phyloP scores from a whole-genome alignment of 1,140 invertebrate genomes.

The Cydia amplana region DNA sequence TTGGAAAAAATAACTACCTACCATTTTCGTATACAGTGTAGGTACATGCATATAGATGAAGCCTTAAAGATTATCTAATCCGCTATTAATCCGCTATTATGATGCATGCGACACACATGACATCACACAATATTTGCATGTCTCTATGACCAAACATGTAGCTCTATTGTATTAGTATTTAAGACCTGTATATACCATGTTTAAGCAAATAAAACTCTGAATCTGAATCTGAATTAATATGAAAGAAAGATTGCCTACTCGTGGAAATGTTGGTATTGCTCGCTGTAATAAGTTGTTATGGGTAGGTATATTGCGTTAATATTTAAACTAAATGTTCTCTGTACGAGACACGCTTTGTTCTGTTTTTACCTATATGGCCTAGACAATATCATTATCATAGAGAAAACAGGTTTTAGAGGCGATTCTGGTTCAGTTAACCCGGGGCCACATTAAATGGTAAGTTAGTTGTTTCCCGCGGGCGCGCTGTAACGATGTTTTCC shows the following conservation, averaged over 20 bases:
- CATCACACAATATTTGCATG: no score
- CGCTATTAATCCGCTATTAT: no score
- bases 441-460: conserved; percentile 43
- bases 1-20: conserved; percentile 1
- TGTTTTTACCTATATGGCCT: background rate
- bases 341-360: background rate
- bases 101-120: no score
- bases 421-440: conserved; percentile 29
- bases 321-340: conserved; percentile 6
- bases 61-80: background rate
- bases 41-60: background rate
- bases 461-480: conserved; percentile 44
- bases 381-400: background rate
- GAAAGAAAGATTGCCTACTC: background rate
- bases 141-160: no score
- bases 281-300: background rate
- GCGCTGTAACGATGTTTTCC: conserved; percentile 49
- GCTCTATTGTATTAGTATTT: no score
- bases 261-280: background rate
- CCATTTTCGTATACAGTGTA: background rate
- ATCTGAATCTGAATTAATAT: background rate
- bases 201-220: no score
- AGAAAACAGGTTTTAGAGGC: conserved; percentile 27
- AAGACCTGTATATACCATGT: no score
- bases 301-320: background rate